These are phyloP conservation scores for Thecophora atra DNA, from an alignment of 2,888 invertebrate genomes.

Conservation along the genomic window DNA sequence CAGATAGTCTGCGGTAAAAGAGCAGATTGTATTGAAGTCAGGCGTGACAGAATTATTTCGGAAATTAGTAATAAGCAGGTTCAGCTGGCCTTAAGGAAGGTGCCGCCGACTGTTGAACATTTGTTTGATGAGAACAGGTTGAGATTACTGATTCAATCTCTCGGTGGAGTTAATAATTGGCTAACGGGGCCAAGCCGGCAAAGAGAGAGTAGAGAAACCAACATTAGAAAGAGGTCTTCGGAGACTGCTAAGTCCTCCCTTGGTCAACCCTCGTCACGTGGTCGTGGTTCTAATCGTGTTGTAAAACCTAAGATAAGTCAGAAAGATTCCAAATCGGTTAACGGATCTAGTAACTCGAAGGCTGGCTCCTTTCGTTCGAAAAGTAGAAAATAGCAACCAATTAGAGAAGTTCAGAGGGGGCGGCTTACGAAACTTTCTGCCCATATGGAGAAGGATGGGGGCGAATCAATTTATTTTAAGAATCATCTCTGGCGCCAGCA, in stretches of 20 bases:
- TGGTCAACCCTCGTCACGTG: no score
- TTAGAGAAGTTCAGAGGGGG: no score
- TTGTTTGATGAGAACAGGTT: not conserved
- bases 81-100: not conserved
- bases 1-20: not conserved
- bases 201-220: not conserved
- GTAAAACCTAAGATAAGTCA: no score
- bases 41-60: not conserved
- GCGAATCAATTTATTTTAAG: not conserved
- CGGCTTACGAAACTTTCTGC: no score
- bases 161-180: not conserved
- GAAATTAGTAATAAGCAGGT: not conserved
- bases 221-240: not conserved
- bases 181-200: not conserved
- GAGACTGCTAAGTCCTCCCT: not conserved
- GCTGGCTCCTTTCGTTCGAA: no score
- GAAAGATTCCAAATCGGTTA: no score
- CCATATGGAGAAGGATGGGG: not conserved
- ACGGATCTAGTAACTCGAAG: no score
- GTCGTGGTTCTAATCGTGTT: no score
- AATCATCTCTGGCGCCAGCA: not conserved
- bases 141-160: not conserved
- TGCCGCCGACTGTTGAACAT: not conserved
- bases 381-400: no score
- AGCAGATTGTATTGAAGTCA: not conserved